Base-by-base conservation (phyloP, 2,113 vertebrate genomes). In the Callopanchax toddi region DNA sequence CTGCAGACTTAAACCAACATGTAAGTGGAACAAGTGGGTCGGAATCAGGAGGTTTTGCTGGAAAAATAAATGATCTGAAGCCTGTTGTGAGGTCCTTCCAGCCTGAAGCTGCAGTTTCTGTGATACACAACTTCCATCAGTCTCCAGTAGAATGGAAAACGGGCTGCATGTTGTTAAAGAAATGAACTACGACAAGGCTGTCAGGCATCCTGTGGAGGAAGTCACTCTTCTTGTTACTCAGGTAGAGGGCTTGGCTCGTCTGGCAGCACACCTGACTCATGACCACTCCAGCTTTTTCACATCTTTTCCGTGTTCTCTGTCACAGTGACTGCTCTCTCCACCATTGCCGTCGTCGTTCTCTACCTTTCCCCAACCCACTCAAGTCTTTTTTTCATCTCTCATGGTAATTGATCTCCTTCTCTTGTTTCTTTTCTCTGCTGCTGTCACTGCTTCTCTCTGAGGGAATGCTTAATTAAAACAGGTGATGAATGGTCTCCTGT, bases 381-480 rank as follows among this genome's bases (percentile, higher is more conserved):
- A 26, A 63, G 56, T 77, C 65, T 75, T 67, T 72, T n/a, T 78
- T 83, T 78, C 70, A 81, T 84, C 56, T 58, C 56, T 53, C 52
- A 46, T 74, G 42, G 68, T 56, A 78, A 77, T 82, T 83, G 74
- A 86, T 89, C 81, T 83, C 71, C 65, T 57, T 72, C 74, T 68
- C 81, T 63, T 76, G 68, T 78, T 77, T 81, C 49, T 39, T 75
- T 81, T 69, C 51, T 76, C 52, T 46, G 23, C 23, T 52, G 72
- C 83, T 89, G 76, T 75, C 70, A 59, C 55, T 53, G 73, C 67
- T 71, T 52, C 64, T 45, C 76, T 51, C 69, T 69, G 66, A 79
- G 76, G 71, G 54, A 70, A 66, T 86, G 83, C 81, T 87, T 86
- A 87, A 87, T 87, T 89, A 84, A 74, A 81, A 45, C 20, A 50